phyloP scores from a whole-genome alignment of 1,140 invertebrate genomes.

The Caenorhabditis tropicalis region DNA sequence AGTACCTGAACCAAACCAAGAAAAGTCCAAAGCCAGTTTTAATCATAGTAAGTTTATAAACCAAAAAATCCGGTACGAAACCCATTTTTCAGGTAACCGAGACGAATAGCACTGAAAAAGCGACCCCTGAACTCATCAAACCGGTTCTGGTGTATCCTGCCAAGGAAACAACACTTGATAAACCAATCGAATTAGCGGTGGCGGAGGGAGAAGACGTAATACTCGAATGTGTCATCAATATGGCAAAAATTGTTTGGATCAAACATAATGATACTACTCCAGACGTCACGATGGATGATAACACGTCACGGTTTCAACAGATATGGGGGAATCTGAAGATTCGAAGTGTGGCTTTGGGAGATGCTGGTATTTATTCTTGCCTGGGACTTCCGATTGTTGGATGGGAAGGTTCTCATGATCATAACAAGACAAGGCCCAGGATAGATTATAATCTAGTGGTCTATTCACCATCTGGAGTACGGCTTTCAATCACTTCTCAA shows the following conservation, averaged over 20 bases:
- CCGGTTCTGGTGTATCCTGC: slow-evolving; percentile 20
- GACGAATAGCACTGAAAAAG: neutral
- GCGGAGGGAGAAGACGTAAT: slow-evolving; percentile 60
- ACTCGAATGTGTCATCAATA: slow-evolving; percentile 63
- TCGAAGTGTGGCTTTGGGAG: slow-evolving; percentile 53
- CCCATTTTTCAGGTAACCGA: slow-evolving; percentile 34
- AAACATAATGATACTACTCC: slow-evolving; percentile 58
- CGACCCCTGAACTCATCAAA: slow-evolving; percentile 21
- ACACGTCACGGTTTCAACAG: slow-evolving; percentile 61
- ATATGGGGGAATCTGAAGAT: slow-evolving; percentile 64
- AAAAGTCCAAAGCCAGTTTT: slow-evolving; percentile 61
- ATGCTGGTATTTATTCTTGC: slow-evolving; percentile 63
- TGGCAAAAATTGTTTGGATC: slow-evolving; percentile 56
- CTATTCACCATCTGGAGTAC: slow-evolving; percentile 63
- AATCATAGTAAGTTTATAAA: slow-evolving; percentile 59
- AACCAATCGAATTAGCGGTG: slow-evolving; percentile 58
- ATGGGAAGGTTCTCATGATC: neutral
- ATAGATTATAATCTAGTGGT: slow-evolving; percentile 61
- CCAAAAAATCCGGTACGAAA: too few relatives aligned
- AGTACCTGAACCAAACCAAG: slow-evolving; percentile 64
- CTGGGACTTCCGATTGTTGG: slow-evolving; percentile 53
- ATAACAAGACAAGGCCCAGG: slow-evolving; percentile 28
- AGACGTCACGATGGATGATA: slow-evolving; percentile 59
- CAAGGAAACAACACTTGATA: slow-evolving; percentile 47
- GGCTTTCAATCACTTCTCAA: slow-evolving; percentile 54